Evolutionary conservation across 2,797 vertebrate genomes (phyloP).

Genomic region (Anguilla marmorata): DNA sequence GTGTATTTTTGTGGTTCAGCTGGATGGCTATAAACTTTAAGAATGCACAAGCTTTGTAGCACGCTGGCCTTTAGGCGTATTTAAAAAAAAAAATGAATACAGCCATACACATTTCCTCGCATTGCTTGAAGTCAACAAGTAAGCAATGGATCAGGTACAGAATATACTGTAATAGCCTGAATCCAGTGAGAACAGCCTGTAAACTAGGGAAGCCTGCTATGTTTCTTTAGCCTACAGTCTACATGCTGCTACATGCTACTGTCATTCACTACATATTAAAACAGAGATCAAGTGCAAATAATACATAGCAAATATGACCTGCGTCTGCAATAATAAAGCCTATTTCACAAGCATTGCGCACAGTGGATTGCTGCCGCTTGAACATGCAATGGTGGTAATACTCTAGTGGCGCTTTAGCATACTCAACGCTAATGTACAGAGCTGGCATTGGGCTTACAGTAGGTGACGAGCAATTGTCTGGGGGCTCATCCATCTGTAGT

Average conservation of each 20-base stretch:
- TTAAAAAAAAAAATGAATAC: neutral
- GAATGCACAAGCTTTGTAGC: neutral
- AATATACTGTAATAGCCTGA: neutral
- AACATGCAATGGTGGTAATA: neutral
- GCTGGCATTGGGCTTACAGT: neutral
- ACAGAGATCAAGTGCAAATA: neutral
- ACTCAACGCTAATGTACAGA: neutral
- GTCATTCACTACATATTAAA: neutral
- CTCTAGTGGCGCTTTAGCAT: neutral
- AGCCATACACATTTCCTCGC: neutral
- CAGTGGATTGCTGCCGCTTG: neutral
- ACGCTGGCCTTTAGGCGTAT: neutral
- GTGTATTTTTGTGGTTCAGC: neutral
- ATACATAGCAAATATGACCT: neutral
- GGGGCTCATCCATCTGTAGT: no score
- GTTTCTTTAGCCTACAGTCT: neutral
- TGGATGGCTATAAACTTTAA: neutral
- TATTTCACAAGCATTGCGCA: neutral
- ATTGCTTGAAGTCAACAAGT: neutral
- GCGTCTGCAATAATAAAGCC: neutral
- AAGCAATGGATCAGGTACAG: neutral
- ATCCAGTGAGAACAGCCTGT: neutral
- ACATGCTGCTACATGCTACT: neutral
- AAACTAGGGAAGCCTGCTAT: neutral
- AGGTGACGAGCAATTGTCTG: neutral